Percentiles rank a stretch among this genome's conserved stretches.
Evolutionary conservation across 2,888 invertebrate species (phyloP).

Genomic region (Taphrorychus bicolor): DNA sequence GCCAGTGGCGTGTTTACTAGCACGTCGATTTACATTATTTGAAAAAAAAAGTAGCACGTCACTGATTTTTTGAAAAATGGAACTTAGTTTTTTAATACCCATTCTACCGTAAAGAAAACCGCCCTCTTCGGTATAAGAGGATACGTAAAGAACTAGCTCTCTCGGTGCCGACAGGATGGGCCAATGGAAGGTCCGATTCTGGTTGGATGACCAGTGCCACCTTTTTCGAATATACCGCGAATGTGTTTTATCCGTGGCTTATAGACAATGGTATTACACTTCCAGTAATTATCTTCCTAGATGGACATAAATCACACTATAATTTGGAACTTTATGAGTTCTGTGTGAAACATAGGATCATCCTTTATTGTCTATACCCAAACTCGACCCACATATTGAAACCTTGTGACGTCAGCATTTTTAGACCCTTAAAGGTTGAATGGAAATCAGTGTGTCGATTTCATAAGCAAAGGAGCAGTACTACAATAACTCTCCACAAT

Average conservation of each 20-base stretch:
- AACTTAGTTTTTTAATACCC: no score
- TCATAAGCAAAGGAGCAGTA: not conserved
- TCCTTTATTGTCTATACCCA: slow-evolving; percentile 30
- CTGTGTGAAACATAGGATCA: slow-evolving; percentile 25
- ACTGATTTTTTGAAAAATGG: no score
- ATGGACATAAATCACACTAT: slow-evolving; percentile 37
- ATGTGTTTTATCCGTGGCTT: slow-evolving; percentile 33
- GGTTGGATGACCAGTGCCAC: slow-evolving; percentile 31
- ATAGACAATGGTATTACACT: slow-evolving; percentile 9
- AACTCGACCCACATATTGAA: slow-evolving; percentile 41
- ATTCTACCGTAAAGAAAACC: no score
- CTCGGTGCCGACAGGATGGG: slow-evolving; percentile 26
- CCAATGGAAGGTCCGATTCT: slow-evolving; percentile 29
- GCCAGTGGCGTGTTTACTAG: no score
- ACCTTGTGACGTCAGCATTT: slow-evolving; percentile 35
- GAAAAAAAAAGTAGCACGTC: no score
- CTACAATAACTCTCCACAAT: not conserved
- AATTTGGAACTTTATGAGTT: slow-evolving; percentile 33
- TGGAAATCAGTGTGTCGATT: not conserved
- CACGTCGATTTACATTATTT: no score
- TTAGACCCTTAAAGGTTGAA: slow-evolving; percentile 29
- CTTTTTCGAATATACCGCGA: slow-evolving; percentile 36
- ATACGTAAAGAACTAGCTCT: not conserved
- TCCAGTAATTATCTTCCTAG: slow-evolving; percentile 27
- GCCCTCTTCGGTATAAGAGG: no score